Evolutionary conservation across 2,888 invertebrate genomes (phyloP).

Genomic region (Caenorhabditis plicata): DNA sequence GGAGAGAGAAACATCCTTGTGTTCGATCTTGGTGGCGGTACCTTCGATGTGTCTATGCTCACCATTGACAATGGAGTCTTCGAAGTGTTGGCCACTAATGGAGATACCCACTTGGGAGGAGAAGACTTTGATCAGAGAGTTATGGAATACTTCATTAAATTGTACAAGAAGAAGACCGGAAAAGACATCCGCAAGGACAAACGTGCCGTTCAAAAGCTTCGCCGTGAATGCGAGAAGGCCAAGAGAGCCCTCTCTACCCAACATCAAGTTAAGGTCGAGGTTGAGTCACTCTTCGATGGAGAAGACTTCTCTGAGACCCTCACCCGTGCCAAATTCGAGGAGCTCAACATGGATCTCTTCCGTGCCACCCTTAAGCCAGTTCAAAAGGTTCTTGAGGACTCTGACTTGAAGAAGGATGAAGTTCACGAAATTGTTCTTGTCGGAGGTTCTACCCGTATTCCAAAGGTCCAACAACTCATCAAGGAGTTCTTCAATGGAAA

Average conservation of each 20-base stretch:
- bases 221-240: conserved; percentile 68
- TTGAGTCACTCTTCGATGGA: conserved; percentile 96
- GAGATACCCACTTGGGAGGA: conserved; percentile 73
- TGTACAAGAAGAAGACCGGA: conserved; percentile 70
- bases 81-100: conserved; percentile 72
- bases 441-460: conserved; percentile 98
- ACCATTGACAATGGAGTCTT: conserved; percentile 99
- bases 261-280: conserved; percentile 80
- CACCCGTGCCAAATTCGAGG: conserved; percentile 87
- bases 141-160: conserved; percentile 90
- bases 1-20: conserved; percentile 90
- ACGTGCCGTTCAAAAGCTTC: conserved; percentile 67
- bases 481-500: conserved; percentile 87
- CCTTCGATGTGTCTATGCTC: conserved; percentile 96
- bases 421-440: conserved; percentile 98
- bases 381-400: conserved; percentile 87
- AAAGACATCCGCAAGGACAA: conserved; percentile 67
- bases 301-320: conserved; percentile 97
- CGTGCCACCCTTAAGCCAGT: conserved; percentile 91
- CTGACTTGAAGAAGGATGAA: conserved; percentile 96
- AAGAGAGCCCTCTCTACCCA: conserved; percentile 83
- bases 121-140: conserved; percentile 78
- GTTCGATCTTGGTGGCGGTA: conserved; percentile 98
- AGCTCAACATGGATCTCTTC: conserved; percentile 69
- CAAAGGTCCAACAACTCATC: conserved; percentile 79